Evolutionary conservation across 2,113 vertebrate genomes (phyloP).

Genomic region (Muntiacus reevesi): DNA sequence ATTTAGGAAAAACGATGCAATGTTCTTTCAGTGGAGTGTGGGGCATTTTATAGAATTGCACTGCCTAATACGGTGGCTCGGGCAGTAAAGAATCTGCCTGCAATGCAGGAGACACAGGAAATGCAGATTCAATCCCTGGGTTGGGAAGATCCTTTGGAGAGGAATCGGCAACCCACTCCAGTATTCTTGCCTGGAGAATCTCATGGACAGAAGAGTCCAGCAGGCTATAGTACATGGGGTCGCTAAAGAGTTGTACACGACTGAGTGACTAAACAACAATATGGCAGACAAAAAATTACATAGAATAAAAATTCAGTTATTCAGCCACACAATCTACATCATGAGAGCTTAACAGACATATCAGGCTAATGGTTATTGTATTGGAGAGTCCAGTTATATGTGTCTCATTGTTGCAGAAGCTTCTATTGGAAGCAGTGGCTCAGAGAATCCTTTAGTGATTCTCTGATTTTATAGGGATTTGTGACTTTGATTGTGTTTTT

Average conservation of each 20-base stretch:
- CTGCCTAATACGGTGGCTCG: fast-evolving
- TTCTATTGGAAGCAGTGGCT: not conserved
- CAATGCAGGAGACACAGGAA: not conserved
- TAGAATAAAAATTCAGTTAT: not conserved
- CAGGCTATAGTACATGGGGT: not conserved
- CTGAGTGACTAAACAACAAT: not conserved
- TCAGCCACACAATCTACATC: not conserved
- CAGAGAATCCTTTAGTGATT: not conserved
- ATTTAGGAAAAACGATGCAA: not conserved
- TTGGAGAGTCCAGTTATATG: not conserved
- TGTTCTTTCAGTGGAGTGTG: not conserved
- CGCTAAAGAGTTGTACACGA: not conserved
- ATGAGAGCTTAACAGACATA: not conserved
- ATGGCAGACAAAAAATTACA: not conserved
- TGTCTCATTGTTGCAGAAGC: not conserved
- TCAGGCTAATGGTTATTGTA: not conserved
- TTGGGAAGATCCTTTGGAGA: not conserved
- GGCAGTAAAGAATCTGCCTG: not conserved
- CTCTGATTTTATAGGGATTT: not conserved
- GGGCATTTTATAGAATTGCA: not conserved
- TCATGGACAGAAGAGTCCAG: not conserved
- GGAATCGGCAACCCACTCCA: not conserved
- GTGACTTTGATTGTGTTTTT: not conserved
- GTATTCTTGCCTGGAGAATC: not conserved
- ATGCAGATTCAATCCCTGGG: not conserved